Conservation (phyloP, 2,888 invertebrate species). For the Lochmaea crataegi region DNA sequence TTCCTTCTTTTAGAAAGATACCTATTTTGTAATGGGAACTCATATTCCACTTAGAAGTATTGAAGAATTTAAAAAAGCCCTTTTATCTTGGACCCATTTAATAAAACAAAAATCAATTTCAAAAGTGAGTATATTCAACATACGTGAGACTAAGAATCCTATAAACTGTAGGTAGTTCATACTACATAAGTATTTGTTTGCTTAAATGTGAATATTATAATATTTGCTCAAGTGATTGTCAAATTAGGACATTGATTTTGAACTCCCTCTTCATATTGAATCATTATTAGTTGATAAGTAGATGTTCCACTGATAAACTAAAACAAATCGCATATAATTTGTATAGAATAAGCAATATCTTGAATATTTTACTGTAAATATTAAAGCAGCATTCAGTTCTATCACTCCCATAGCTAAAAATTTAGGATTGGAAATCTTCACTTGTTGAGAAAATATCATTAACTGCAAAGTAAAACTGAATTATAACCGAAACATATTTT, state of each 20-base stretch:
- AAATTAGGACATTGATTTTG: conserved; percentile 52
- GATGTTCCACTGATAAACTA: conserved; percentile 64
- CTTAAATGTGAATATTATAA: no score
- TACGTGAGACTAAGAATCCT: background rate
- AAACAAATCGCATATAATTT: conserved; percentile 42
- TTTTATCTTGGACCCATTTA: conserved; percentile 42
- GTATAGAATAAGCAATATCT: background rate
- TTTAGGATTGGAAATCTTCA: conserved; percentile 48
- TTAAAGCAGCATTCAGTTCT: conserved; percentile 49
- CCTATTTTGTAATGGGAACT: conserved; percentile 43
- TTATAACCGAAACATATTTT: conserved; percentile 8
- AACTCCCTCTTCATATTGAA: conserved; percentile 64
- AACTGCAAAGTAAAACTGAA: conserved; percentile 49
- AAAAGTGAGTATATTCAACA: conserved; percentile 36
- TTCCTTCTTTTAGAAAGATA: conserved; percentile 45
- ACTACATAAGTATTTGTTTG: background rate
- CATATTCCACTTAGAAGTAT: conserved; percentile 39
- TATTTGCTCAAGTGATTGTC: background rate
- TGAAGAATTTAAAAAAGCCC: conserved; percentile 40
- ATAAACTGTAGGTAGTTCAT: background rate
- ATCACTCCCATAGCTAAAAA: conserved; percentile 55
- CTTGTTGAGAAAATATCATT: conserved; percentile 53
- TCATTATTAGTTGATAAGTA: conserved; percentile 65
- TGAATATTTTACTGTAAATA: conserved; percentile 49
- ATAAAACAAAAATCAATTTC: conserved; percentile 20